phyloP scores from a whole-genome alignment of 2,888 invertebrate species.

The Agonum fuliginosum region DNA sequence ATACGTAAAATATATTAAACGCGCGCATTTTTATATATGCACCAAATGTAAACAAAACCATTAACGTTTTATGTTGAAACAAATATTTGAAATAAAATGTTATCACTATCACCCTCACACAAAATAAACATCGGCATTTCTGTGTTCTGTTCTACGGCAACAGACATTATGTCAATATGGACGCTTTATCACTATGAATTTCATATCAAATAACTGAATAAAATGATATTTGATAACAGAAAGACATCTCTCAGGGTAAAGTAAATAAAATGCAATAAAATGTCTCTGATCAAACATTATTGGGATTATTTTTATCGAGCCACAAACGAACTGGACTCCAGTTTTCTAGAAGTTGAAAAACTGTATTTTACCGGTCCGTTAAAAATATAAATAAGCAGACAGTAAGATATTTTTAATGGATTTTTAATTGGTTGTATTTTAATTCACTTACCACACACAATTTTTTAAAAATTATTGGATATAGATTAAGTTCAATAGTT shows the following conservation, averaged over 20 bases:
- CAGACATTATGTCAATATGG: constrained; percentile 24
- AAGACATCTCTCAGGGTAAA: constrained; percentile 26
- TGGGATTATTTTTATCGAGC: constrained; percentile 20
- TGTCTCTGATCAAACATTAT: not conserved
- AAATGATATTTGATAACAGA: constrained; percentile 40
- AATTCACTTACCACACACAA: no score
- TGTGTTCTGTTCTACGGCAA: not conserved
- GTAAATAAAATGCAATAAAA: constrained; percentile 34
- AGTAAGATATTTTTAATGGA: not conserved
- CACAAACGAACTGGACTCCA: constrained; percentile 3
- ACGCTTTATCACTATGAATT: constrained; percentile 13
- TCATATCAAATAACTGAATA: constrained; percentile 42
- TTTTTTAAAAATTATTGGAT: no score
- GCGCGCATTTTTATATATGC: not conserved
- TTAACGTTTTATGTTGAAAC: constrained; percentile 46
- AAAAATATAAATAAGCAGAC: no score
- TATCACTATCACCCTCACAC: not conserved
- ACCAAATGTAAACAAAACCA: constrained; percentile 33
- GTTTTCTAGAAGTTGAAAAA: not conserved
- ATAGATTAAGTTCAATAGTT: no score
- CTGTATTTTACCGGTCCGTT: not conserved
- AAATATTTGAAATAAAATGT: constrained; percentile 38
- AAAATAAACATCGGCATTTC: constrained; percentile 34
- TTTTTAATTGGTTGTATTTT: no score
- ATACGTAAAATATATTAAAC: constrained; percentile 35